Evolutionary conservation across 2,888 invertebrate genomes (phyloP).

Genomic region (Leucozona laternaria): DNA sequence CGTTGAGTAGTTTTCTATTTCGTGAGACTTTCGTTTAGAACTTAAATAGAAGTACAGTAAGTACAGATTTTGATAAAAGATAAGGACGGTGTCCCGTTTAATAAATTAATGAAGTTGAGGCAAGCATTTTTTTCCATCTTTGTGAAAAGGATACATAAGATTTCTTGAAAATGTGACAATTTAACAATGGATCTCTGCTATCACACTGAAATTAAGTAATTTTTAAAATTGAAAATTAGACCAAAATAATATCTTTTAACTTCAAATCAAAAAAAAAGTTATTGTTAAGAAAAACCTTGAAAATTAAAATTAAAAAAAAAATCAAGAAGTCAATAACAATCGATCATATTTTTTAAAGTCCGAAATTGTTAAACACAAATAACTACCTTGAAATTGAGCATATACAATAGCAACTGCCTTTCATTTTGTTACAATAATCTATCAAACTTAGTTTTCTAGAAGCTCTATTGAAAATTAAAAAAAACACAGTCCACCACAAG

Average conservation of each 20-base stretch:
- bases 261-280: neutral
- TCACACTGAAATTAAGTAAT: neutral
- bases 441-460: constrained; percentile 10
- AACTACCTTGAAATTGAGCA: constrained; percentile 11
- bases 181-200: neutral
- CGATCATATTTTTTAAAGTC: constrained; percentile 25
- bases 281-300: constrained; percentile 2
- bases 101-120: too few relatives aligned
- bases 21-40: too few relatives aligned
- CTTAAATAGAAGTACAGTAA: too few relatives aligned
- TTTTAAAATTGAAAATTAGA: neutral
- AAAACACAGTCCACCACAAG: neutral
- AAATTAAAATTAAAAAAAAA: neutral
- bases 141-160: too few relatives aligned
- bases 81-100: too few relatives aligned
- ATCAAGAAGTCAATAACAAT: constrained; percentile 1
- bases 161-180: too few relatives aligned
- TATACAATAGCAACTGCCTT: neutral
- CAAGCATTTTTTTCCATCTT: too few relatives aligned
- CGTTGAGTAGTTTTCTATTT: too few relatives aligned
- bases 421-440: constrained; percentile 12
- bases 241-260: neutral
- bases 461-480: neutral
- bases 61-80: too few relatives aligned
- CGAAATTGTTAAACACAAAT: neutral